Base-by-base conservation (phyloP, 2,797 vertebrate species). In the Sebastes diploproa region DNA sequence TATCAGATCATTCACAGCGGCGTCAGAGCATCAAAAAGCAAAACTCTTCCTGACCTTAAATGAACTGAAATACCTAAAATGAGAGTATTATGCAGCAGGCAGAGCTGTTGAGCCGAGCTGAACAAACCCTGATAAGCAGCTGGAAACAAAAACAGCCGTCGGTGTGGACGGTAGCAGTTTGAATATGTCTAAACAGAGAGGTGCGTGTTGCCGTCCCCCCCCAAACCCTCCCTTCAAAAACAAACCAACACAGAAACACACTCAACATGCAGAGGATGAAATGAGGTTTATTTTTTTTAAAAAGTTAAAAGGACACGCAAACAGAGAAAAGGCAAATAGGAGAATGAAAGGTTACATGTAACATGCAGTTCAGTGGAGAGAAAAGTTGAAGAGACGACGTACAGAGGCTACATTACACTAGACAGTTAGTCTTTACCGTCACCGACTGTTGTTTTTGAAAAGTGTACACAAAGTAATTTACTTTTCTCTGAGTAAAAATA, bases 151-250 rank as follows among this genome's bases (percentile, higher is more conserved):
- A 83, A 58, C 38, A 79, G 63, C 25, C 20, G 12, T 46, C 68
- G 58, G 2, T 38, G 55, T 62, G 71, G 71, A 75, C 1, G 14
- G 68, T 27, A 34, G 60, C 61, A 6, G 72, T 71, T 68, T 72
- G 79, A 84, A 86, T 80, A 87, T 29, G 60, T 89, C 85, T 83
- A 92, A 94, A 92, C 91, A 94, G 92, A 92, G 91, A 92, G 91
- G 88, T 65, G 30, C 22, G 32, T 75, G 84, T 54, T 50, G 54
- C 42, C 2, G 38, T 64, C 85, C 85, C 54, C 22, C 22, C 36
- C 82, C 71, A 2, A 18, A 38, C 36, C 66, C 59, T 22, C 62
- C 71, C 72, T 54, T 70, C 0, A 68, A 79, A 86, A 88, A 84
- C 61, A 82, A 65, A 36, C 72, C 30, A 72, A 71, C 65, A 86